Base-by-base conservation (phyloP, 2,888 invertebrate species). In the Xestobium rufovillosum region DNA sequence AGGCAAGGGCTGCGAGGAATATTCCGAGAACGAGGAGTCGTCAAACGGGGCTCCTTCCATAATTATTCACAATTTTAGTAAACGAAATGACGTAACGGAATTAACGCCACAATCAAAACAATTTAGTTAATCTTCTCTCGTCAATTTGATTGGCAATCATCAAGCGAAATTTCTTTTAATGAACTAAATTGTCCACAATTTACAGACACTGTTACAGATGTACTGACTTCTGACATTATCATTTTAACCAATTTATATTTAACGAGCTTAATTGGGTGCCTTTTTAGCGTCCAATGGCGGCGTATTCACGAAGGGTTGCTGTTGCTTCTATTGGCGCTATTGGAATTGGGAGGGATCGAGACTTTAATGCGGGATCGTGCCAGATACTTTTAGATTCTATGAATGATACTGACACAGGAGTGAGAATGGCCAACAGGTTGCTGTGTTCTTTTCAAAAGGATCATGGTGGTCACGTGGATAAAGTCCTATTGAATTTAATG, bases 1-100 rank as follows among this genome's bases (percentile, higher is more conserved):
- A 10, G 67, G 62, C 27, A 70, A 50, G 12, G 70, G 67, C 31
- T 71, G 76, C 16, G 72, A 74, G n/a, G 71, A 66, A 56, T 85
- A 86, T 65, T 87, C 86, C 48, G 76, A 71, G 63, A 86, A 87
- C 59, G 83, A 78, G 55, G 83, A 81, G 59, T 87, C 87, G 60
- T 87, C 87, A 66, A 86, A 73, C 17, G 74, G 73, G 33, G 67
- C 68, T 49, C 69, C 80, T 64, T 85, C 85, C 83, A 86, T 80
- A 65, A 66, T 67, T 38, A 41, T 43, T 64, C 34, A 14, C 45
- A 49, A 51, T 48, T 47, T 45, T 40, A 35, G 32, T 50, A 47
- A 51, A 42, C 39, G 38, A n/a, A n/a, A n/a, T n/a, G n/a, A n/a
- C n/a, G n/a, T n/a, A n/a, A n/a, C n/a, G n/a, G n/a, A 50, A 51